phyloP scores from a whole-genome alignment of 1,140 invertebrate species.

The Apis cerana region DNA sequence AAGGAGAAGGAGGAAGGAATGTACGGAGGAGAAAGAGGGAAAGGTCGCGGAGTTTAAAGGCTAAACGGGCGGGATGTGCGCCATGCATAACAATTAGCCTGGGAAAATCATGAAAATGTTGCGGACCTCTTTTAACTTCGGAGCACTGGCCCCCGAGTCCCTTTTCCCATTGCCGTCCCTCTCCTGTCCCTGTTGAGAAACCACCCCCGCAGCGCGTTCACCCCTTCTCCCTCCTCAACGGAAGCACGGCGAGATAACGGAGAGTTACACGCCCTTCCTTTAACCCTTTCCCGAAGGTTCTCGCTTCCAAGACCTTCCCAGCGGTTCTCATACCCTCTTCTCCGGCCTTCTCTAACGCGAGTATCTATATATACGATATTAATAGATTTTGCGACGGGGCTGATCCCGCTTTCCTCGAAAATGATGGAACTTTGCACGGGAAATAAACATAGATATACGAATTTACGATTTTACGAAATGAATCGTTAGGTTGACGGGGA shows the following conservation, averaged over 20 bases:
- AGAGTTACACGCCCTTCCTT: conserved; percentile 78
- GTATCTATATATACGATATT: not conserved
- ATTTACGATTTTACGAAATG: too few species aligned
- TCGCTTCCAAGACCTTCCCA: conserved; percentile 51
- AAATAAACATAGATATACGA: too few species aligned
- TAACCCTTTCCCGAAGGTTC: conserved; percentile 70
- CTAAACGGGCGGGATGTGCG: conserved; percentile 75
- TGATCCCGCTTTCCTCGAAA: too few species aligned
- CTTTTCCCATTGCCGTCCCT: conserved; percentile 54
- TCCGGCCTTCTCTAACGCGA: not conserved
- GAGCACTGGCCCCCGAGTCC: conserved; percentile 55
- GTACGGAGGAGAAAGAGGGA: conserved; percentile 35
- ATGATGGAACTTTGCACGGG: too few species aligned
- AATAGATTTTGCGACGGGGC: too few species aligned
- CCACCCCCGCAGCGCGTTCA: conserved; percentile 42
- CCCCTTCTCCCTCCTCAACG: conserved; percentile 61
- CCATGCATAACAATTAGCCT: conserved; percentile 81
- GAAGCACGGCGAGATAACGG: conserved; percentile 78
- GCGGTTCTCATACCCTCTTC: conserved; percentile 58
- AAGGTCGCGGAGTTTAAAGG: conserved; percentile 72
- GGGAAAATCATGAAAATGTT: conserved; percentile 80
- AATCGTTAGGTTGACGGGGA: too few species aligned
- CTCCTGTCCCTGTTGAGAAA: conserved; percentile 50
- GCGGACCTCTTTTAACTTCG: conserved; percentile 76
- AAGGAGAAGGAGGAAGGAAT: conserved; percentile 12